These are phyloP conservation scores for Loripinus fragilis DNA, from an alignment of 2,888 invertebrate species.

Conservation along the genomic window DNA sequence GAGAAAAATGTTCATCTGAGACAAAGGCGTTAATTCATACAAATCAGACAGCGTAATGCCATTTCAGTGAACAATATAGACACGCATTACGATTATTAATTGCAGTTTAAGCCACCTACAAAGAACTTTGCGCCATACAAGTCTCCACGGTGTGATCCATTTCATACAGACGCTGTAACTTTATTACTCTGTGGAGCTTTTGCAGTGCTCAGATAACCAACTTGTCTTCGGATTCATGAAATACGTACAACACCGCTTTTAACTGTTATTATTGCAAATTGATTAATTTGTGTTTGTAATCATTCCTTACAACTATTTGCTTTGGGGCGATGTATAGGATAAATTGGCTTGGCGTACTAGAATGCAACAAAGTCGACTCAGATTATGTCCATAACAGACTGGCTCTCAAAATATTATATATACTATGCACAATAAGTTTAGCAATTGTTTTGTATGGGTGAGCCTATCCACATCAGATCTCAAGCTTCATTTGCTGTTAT, in stretches of 20 bases:
- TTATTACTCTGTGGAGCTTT: constrained; percentile 8
- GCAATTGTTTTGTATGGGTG: too few species aligned
- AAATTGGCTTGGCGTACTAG: too few species aligned
- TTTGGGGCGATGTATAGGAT: too few species aligned
- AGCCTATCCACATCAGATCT: too few species aligned
- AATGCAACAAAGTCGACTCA: too few species aligned
- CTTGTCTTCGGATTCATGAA: constrained; percentile 6
- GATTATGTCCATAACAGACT: too few species aligned
- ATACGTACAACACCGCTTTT: constrained; percentile 44
- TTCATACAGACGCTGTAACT: neutral
- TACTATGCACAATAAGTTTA: too few species aligned
- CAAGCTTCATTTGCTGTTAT: too few species aligned
- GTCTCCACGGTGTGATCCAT: constrained; percentile 6
- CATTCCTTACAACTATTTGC: too few species aligned
- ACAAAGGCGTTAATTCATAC: constrained; percentile 15
- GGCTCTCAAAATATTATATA: too few species aligned
- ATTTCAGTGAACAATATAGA: constrained; percentile 11
- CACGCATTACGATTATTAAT: constrained; percentile 15
- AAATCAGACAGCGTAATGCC: constrained; percentile 11
- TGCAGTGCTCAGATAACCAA: constrained; percentile 13
- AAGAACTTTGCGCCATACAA: neutral
- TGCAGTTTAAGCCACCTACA: constrained; percentile 5
- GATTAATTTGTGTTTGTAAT: constrained; percentile 48
- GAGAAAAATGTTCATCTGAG: neutral
- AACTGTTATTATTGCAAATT: constrained; percentile 62